These are phyloP conservation scores for Gavialis gangeticus DNA, from an alignment of 2,113 vertebrate species.

Conservation along the genomic window DNA sequence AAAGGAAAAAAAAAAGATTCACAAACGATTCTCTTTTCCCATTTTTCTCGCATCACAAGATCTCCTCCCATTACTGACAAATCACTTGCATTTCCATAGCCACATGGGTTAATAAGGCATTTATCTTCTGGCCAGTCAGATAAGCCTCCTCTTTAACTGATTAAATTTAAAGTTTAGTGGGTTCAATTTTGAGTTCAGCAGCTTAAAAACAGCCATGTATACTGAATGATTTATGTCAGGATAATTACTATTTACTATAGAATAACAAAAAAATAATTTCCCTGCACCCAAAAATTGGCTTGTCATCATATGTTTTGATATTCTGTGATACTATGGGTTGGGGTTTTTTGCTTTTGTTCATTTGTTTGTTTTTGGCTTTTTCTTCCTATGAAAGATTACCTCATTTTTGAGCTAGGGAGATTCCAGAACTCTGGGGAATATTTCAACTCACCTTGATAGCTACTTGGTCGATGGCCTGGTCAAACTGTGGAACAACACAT, in stretches of 20 bases:
- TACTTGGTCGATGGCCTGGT: too few species aligned
- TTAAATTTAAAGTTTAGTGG: neutral
- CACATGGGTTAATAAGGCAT: neutral
- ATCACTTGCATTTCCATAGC: neutral
- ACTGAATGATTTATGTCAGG: neutral
- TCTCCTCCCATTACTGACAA: neutral
- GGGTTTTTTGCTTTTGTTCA: neutral
- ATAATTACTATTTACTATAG: neutral
- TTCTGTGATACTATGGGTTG: neutral
- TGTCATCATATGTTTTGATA: neutral
- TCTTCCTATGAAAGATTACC: too few species aligned
- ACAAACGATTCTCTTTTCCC: neutral
- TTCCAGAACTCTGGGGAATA: neutral
- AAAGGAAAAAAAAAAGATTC: too few species aligned
- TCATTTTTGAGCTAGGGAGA: neutral
- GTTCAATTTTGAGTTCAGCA: neutral
- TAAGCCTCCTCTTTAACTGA: neutral
- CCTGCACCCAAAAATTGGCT: neutral
- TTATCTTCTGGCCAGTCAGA: accelerated
- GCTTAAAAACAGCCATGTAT: neutral
- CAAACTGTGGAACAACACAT: too few species aligned
- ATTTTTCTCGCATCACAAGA: neutral
- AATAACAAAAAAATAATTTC: neutral
- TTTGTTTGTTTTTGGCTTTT: too few species aligned
- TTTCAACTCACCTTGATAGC: too few species aligned